These are phyloP conservation scores for Trimorus sp. DNA, from an alignment of 2,888 invertebrate genomes.

Conservation along the genomic window DNA sequence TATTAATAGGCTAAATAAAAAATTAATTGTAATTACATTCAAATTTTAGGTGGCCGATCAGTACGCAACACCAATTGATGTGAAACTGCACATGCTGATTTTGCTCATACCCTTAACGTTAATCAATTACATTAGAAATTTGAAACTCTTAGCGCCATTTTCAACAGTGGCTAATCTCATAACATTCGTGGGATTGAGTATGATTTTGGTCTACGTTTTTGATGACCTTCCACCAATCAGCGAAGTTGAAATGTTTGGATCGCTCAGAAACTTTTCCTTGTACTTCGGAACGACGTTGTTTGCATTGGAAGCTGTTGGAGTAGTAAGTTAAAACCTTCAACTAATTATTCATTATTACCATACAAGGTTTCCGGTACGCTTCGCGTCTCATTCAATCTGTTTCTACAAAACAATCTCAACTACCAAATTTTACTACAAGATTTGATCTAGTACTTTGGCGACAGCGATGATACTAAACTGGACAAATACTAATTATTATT, in stretches of 20 bases:
- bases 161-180: conserved; percentile 91
- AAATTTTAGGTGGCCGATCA: conserved; percentile 82
- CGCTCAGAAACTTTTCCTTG: conserved; percentile 85
- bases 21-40: too few species aligned
- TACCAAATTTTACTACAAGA: too few species aligned
- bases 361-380: too few species aligned
- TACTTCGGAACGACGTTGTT: conserved; percentile 96
- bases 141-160: conserved; percentile 91
- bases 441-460: too few species aligned
- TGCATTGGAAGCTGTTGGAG: conserved; percentile 92
- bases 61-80: conserved; percentile 81
- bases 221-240: conserved; percentile 84
- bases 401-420: too few species aligned
- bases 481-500: conserved; percentile 10
- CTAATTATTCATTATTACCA: neutral
- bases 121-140: conserved; percentile 88
- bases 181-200: conserved; percentile 88
- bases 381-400: too few species aligned
- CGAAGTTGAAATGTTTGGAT: conserved; percentile 82
- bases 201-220: conserved; percentile 88
- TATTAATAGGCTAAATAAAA: too few species aligned
- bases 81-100: conserved; percentile 87
- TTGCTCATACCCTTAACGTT: conserved; percentile 87
- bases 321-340: conserved; percentile 83
- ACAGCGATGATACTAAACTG: too few species aligned